Conservation (phyloP, 1,140 invertebrate genomes). For the silkworm (Bombyx mori) region DNA sequence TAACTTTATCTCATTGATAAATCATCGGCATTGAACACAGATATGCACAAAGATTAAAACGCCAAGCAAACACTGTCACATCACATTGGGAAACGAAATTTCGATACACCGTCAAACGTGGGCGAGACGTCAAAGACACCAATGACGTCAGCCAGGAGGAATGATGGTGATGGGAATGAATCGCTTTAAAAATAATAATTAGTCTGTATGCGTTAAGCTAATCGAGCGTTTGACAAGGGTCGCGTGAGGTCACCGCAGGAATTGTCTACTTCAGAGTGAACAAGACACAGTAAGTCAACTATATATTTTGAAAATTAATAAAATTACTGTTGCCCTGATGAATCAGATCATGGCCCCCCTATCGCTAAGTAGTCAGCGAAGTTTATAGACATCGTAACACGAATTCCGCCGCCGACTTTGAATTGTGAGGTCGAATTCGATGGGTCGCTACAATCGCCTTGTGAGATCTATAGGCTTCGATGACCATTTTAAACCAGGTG, state of each 20-base stretch:
- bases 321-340: neutral
- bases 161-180: constrained; percentile 21
- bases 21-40: too few relatives aligned
- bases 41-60: too few relatives aligned
- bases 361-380: too few relatives aligned
- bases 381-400: too few relatives aligned
- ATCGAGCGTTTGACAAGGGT: constrained; percentile 67
- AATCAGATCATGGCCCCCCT: neutral
- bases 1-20: too few relatives aligned
- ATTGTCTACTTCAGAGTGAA: constrained; percentile 10
- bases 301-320: neutral
- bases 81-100: constrained; percentile 38
- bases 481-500: too few relatives aligned
- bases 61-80: constrained; percentile 8
- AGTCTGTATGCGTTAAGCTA: constrained; percentile 54
- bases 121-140: constrained; percentile 30
- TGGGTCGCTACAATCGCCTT: too few relatives aligned
- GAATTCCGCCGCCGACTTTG: too few relatives aligned
- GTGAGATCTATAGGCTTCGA: too few relatives aligned
- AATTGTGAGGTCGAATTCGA: too few relatives aligned
- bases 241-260: constrained; percentile 41
- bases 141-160: constrained; percentile 19
- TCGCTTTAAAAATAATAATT: constrained; percentile 40
- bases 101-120: constrained; percentile 32
- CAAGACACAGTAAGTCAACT: too few relatives aligned